These are phyloP conservation scores for Nebria ingens DNA, from an alignment of 1,140 invertebrate species.

Conservation along the genomic window DNA sequence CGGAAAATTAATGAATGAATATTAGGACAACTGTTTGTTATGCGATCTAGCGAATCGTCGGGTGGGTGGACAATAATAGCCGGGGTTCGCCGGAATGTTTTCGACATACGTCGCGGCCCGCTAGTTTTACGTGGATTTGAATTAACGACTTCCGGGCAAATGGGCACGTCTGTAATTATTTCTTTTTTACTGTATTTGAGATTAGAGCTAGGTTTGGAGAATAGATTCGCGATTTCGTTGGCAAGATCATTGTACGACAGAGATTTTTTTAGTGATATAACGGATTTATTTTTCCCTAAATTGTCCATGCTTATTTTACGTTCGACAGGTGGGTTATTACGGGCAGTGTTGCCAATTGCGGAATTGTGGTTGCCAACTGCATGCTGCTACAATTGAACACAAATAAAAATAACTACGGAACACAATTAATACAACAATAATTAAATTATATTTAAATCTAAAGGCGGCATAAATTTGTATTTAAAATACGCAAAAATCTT, in stretches of 20 bases:
- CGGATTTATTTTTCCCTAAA: background rate
- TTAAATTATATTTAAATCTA: no score
- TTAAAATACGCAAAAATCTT: no score
- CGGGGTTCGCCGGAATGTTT: constrained; percentile 23
- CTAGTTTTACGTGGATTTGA: constrained; percentile 14
- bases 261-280: constrained; percentile 20
- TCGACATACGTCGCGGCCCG: constrained; percentile 19
- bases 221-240: constrained; percentile 26
- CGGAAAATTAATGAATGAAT: constrained; percentile 14
- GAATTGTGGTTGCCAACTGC: constrained; percentile 20
- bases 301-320: constrained; percentile 1
- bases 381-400: constrained; percentile 29
- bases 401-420: constrained; percentile 20
- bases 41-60: constrained; percentile 15
- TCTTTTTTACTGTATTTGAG: no score
- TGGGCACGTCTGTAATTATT: background rate
- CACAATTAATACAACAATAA: constrained; percentile 13
- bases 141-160: background rate
- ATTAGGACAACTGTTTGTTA: constrained; percentile 24
- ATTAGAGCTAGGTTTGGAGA: constrained; percentile 19
- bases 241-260: constrained; percentile 29
- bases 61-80: constrained; percentile 28
- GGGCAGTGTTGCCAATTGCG: constrained; percentile 24
- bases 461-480: no score
- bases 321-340: constrained; percentile 14